Conservation (phyloP, 2,888 invertebrate species). For the Cheilosia pagana region DNA sequence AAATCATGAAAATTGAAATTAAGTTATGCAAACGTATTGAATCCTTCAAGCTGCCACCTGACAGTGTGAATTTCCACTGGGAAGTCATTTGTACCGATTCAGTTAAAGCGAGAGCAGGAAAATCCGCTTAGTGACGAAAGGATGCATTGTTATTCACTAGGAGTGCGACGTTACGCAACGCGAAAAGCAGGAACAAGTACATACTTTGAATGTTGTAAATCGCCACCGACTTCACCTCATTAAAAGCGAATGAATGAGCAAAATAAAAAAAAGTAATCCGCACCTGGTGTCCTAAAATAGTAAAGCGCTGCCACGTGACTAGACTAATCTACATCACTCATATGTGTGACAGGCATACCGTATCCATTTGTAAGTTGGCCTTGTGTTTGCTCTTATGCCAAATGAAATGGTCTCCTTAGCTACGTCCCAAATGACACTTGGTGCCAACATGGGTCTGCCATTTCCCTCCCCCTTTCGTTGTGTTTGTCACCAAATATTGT, state of each 20-base stretch:
- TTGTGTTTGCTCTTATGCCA: conserved; percentile 50
- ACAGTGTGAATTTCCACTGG: conserved; percentile 30
- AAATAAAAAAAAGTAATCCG: conserved; percentile 6
- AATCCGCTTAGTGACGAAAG: conserved; percentile 21
- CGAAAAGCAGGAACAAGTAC: background rate
- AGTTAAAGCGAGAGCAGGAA: conserved; percentile 28
- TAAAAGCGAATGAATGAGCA: conserved; percentile 18
- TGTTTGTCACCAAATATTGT: conserved; percentile 43
- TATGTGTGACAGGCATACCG: background rate
- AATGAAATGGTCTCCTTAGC: conserved; percentile 53
- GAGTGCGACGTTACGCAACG: conserved; percentile 2
- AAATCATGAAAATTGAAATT: conserved; percentile 17
- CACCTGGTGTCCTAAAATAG: conserved; percentile 36
- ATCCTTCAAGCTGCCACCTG: conserved; percentile 46
- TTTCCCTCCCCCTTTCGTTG: background rate
- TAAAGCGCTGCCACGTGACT: conserved; percentile 31
- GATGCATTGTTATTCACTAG: conserved; percentile 24
- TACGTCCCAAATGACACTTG: conserved; percentile 15
- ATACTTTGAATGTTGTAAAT: background rate
- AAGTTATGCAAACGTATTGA: conserved; percentile 42
- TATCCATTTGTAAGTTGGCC: conserved; percentile 13
- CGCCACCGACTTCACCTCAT: background rate
- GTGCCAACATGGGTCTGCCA: background rate
- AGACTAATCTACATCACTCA: conserved; percentile 16
- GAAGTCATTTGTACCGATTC: conserved; percentile 44